These are phyloP conservation scores for Pheosia tremula DNA, from an alignment of 2,888 invertebrate species.

Conservation along the genomic window DNA sequence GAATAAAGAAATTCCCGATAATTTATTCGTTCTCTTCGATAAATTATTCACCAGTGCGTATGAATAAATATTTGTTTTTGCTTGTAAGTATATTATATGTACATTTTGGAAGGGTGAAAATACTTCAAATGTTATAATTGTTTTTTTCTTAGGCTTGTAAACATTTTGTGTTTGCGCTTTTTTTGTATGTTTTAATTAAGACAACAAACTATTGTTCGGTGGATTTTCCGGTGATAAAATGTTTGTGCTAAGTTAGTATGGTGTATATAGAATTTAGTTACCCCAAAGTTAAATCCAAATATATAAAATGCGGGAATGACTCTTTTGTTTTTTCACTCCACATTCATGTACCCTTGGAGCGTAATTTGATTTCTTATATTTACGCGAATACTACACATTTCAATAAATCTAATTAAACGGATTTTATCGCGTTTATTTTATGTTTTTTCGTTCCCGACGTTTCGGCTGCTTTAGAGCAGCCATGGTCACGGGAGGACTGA, in stretches of 20 bases:
- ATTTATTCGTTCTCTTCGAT: conserved; percentile 27
- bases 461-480: no score
- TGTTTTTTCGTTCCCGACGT: no score
- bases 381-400: no score
- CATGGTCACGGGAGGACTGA: no score
- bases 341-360: no score
- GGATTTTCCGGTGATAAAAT: conserved; percentile 28
- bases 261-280: conserved; percentile 81
- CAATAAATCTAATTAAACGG: no score
- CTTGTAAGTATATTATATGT: conserved; percentile 80
- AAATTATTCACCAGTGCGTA: conserved; percentile 35
- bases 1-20: conserved; percentile 10
- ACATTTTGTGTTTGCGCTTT: conserved; percentile 64
- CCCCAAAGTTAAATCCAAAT: conserved; percentile 78
- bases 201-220: conserved; percentile 34
- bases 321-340: conserved; percentile 51
- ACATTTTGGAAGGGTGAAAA: conserved; percentile 72
- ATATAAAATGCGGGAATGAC: conserved; percentile 59
- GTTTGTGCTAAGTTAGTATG: conserved; percentile 54
- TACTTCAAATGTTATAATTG: conserved; percentile 51
- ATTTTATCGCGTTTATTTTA: no score
- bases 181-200: conserved; percentile 50
- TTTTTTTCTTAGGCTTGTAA: conserved; percentile 68
- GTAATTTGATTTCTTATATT: no score
- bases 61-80: conserved; percentile 59